Base-by-base conservation (phyloP, 2,797 vertebrate species). In the Lacerta viridis region DNA sequence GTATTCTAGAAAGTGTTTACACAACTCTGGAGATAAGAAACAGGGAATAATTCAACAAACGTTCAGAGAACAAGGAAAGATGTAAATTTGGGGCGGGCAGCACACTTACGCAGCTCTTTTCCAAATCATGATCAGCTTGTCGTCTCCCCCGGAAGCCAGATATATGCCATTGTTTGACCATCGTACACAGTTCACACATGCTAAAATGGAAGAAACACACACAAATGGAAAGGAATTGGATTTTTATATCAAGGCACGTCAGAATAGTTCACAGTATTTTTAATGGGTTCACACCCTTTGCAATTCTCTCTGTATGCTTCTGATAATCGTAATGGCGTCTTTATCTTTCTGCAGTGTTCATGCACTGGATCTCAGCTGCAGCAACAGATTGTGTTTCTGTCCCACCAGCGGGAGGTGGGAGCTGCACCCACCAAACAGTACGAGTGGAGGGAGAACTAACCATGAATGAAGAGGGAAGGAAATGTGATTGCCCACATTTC, bases 71-170 rank as follows among this genome's bases (percentile, higher is more conserved):
- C 25, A 46, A 6, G 5, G 11, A 41, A 50, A 46, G 10, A 36
- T 33, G 68, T 36, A 80, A 46, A 68, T 27, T 27, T 5, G 11
- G 80, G 11, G n/a, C 5, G 43, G 43, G 5, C 68, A 90, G 91
- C 92, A 92, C 94, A 98, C 99, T 92, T 97, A 99, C 99, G 98
- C 98, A 11, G 99, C 98, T 98, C 98, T 97, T 92, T 98, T 99
- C 99, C 99, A 99, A 97, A 99, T 98, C 99, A 99, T 99, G 86
- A 99, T 98, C 95, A 99, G 96, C 94, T 99, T 99, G 97, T 99
- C 99, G 87, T 99, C 99, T 92, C 99, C 99, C 92, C 99, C 99
- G 2, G 99, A 99, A 1, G 99, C 99, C 97, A 99, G 97, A 96
- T 98, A 99, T 86, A 98, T 95, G 9, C 99, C 99, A 85, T 98